Percentiles rank a stretch among this genome's conserved stretches.
These are phyloP conservation scores for Lepus europaeus DNA, from an alignment of 2,113 vertebrate species.

Conservation along the genomic window DNA sequence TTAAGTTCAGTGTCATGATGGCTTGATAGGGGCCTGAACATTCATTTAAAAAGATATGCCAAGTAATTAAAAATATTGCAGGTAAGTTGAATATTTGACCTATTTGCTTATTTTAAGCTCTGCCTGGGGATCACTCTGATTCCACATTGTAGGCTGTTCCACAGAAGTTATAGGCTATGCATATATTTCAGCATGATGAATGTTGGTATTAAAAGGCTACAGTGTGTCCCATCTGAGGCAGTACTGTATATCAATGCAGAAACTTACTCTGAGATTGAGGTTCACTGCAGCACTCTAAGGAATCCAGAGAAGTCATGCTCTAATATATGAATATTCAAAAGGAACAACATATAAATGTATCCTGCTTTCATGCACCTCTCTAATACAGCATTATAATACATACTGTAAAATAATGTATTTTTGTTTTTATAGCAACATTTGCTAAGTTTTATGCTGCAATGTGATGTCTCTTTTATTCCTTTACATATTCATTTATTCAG, in stretches of 20 bases:
- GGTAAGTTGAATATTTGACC: conserved; percentile 70
- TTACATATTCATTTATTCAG: conserved; percentile 3
- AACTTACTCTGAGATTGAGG: conserved; percentile 42
- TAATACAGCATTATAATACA: neutral
- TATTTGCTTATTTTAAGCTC: conserved; percentile 78
- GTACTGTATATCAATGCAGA: conserved; percentile 60
- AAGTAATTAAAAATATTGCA: conserved; percentile 77
- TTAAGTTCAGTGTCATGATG: conserved; percentile 70
- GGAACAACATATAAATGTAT: neutral
- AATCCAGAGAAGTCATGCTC: conserved; percentile 52
- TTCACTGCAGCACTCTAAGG: conserved; percentile 39
- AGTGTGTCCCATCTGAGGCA: conserved; percentile 25
- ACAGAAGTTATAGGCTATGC: conserved; percentile 57
- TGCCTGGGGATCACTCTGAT: conserved; percentile 59
- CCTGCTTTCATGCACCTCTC: neutral
- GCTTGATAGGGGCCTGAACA: conserved; percentile 64
- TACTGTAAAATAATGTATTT: conserved; percentile 11
- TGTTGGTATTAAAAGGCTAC: conserved; percentile 60
- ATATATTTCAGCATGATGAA: conserved; percentile 73
- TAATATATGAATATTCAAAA: conserved; percentile 61
- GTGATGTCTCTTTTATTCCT: neutral
- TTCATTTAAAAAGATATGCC: conserved; percentile 70
- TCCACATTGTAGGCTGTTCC: conserved; percentile 50
- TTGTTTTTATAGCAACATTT: neutral
- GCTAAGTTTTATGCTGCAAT: neutral